Evolutionary conservation across 2,797 vertebrate genomes (phyloP), one percentile per base, ranked within the genome.

Genomic region (Myotis daubentonii): DNA sequence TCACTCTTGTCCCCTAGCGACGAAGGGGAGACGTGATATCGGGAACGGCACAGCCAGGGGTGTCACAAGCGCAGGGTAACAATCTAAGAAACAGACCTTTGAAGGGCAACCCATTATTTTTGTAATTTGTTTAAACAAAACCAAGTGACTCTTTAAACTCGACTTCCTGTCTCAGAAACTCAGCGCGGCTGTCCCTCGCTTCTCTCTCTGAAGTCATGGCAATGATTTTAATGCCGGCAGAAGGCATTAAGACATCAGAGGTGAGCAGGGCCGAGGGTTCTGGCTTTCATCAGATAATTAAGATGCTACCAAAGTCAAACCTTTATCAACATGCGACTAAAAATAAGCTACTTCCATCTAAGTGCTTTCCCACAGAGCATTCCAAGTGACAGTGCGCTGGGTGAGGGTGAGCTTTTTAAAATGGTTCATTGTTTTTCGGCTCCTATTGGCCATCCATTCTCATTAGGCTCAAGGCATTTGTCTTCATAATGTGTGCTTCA

Each of bases 391-490:
- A 96, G 87, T 0, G 0, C 44, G 93, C 96, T 70, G 96, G 87
- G 49, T 0, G 19, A 97, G 95, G 96, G 87, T 93, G 94, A 87
- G 95, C 9, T 55, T 97, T 97, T 91, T 71, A 96, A 96, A 92
- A 78, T 9, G 28, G 92, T 89, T 96, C 96, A 95, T 87, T 97
- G 96, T 96, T 85, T 97, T 98, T 97, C 96, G 94, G 88, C 95
- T 97, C 98, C 98, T 97, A 98, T 97, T 98, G 97, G 97, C 98
- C 98, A 98, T 98, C 98, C 96, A 98, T 98, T 98, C 97, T 98
- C 98, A 98, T 98, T 98, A 98, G 96, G 94, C 94, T 95, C 86
- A 94, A 97, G 95, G 89, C 97, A 98, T 98, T 98, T 98, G 97
- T 98, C 98, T 98, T 98, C 98, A 98, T 98, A 98, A 98, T 97